Base-by-base conservation (phyloP, 2,888 invertebrate species). In the Unio delphinus region DNA sequence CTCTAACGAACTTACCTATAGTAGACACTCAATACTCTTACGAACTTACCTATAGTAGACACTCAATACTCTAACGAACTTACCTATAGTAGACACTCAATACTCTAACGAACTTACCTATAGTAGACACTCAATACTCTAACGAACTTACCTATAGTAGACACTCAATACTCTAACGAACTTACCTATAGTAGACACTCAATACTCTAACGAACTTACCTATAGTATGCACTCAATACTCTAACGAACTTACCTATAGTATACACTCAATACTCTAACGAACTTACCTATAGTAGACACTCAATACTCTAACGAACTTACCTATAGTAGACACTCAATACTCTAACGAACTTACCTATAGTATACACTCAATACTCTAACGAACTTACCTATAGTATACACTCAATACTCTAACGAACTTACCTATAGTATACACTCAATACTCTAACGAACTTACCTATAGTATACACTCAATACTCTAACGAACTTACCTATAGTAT, bases 281-380 rank as follows among this genome's bases (percentile, higher is more conserved):
- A 26, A 45, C 75, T 58, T 72, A 88, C 89, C 89, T 87, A n/a
- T 86, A 23, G 0, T 23, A 23, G 0, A 23, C 23, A 23, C 23
- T 23, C 23, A 23, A 23, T 23, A 23, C 23, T 23, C 23, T 23
- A 60, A 60, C 20, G 15, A 23, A 58, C 18, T 45, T 60, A 26
- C 59, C 20, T 5, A 6, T 60, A 55, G 0, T 30, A 57, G 4
- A 17, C 56, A 67, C 3, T 57, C 15, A 65, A 45, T 15, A 11
- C 45, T 45, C 11, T 45, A 45, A 3, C 11, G 2, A 26, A 45
- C 75, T 58, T 72, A 88, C 89, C 89, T 87, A n/a, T 86, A 23
- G 0, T 23, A 23, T 23, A 23, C 23, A 23, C 23, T 23, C 23
- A 23, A 23, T 23, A 23, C 23, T 23, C 23, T 23, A 60, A 60